Evolutionary conservation across 2,113 vertebrate species (phyloP).

Genomic region (Tetraodon nigroviridis): DNA sequence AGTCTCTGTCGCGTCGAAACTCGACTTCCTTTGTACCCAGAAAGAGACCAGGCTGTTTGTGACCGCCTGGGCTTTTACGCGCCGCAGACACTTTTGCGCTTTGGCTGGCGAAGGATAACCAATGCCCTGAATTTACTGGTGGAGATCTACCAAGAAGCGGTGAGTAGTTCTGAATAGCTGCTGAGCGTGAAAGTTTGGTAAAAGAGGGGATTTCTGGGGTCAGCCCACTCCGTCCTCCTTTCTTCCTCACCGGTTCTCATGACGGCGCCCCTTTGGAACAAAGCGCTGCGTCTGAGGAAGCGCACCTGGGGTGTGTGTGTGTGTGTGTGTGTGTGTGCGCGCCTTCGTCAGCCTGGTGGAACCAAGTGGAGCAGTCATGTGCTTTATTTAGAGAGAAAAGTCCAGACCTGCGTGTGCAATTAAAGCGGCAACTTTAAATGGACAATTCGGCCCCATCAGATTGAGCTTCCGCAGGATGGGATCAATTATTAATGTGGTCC

Average conservation of each 20-base stretch:
- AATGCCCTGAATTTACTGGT: slow-evolving; percentile 26
- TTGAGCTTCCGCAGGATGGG: slow-evolving; percentile 46
- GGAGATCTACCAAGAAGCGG: slow-evolving; percentile 25
- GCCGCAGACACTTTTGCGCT: slow-evolving; percentile 11
- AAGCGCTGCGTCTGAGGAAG: slow-evolving; percentile 51
- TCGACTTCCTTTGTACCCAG: background rate
- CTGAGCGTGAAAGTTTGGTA: slow-evolving; percentile 18
- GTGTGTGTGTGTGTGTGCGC: no score
- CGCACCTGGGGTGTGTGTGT: no score
- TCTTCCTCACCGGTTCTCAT: background rate
- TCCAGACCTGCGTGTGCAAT: background rate
- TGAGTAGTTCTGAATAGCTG: slow-evolving; percentile 42
- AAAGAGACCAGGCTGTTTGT: background rate
- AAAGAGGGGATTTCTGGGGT: background rate
- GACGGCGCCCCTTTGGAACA: slow-evolving; percentile 36
- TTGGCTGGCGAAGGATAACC: slow-evolving; percentile 4
- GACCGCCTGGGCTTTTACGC: background rate
- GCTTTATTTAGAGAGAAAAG: no score
- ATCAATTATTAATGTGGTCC: slow-evolving; percentile 61
- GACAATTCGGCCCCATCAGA: slow-evolving; percentile 21
- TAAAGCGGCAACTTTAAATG: background rate
- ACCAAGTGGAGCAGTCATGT: background rate
- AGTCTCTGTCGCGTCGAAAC: background rate
- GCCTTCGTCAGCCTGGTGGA: slow-evolving; percentile 15
- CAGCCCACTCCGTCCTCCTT: slow-evolving; percentile 2